Evolutionary conservation across 2,888 invertebrate genomes (phyloP).

Genomic region (Isotomurus palustris): DNA sequence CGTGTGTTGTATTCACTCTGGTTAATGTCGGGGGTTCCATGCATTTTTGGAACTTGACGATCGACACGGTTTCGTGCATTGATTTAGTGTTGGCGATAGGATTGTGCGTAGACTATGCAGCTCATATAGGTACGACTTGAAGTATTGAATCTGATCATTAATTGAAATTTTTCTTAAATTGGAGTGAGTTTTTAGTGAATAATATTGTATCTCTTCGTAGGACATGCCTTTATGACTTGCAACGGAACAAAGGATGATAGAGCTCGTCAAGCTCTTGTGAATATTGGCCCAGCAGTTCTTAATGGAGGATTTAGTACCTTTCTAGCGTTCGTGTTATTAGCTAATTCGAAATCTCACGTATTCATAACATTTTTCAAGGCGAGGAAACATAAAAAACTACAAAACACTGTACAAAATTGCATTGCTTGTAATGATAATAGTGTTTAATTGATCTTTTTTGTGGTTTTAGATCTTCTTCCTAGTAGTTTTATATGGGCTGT

Average conservation of each 20-base stretch:
- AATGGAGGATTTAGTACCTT: constrained; percentile 57
- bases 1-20: constrained; percentile 57
- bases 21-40: constrained; percentile 70
- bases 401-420: no score
- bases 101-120: constrained; percentile 77
- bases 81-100: constrained; percentile 75
- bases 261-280: constrained; percentile 50
- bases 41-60: constrained; percentile 75
- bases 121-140: constrained; percentile 59
- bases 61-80: constrained; percentile 76
- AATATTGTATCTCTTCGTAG: constrained; percentile 16
- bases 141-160: neutral
- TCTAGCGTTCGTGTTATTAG: constrained; percentile 54
- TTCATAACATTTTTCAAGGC: constrained; percentile 57
- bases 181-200: neutral
- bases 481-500: constrained; percentile 72
- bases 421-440: no score
- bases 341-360: constrained; percentile 54
- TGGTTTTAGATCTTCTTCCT: constrained; percentile 63
- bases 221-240: constrained; percentile 71
- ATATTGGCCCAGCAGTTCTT: constrained; percentile 55
- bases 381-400: constrained; percentile 1
- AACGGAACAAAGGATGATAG: constrained; percentile 52
- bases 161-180: constrained; percentile 6
- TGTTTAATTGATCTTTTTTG: no score